A percentile compares a stretch with the other conserved stretches of the same genome.
Conservation (phyloP, 1,140 invertebrate genomes). For the Drosophila bocqueti region DNA sequence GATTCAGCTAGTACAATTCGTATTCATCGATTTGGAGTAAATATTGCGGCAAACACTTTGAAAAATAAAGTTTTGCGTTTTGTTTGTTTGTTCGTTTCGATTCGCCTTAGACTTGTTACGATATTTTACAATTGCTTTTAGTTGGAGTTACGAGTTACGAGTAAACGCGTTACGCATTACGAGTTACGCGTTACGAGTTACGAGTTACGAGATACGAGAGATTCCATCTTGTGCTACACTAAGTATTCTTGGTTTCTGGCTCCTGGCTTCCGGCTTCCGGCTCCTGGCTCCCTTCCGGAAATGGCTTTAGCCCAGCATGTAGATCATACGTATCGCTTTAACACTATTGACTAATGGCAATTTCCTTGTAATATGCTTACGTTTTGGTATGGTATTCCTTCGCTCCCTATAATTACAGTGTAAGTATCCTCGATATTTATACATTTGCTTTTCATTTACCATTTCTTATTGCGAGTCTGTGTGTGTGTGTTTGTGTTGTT, state of each 20-base stretch:
- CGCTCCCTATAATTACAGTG: constrained; percentile 39
- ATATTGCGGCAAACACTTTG: constrained; percentile 74
- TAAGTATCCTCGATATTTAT: constrained; percentile 49
- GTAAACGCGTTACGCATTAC: constrained; percentile 14
- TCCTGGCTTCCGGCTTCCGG: neutral
- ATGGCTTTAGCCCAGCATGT: constrained; percentile 27
- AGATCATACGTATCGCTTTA: constrained; percentile 64
- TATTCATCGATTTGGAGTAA: constrained; percentile 35
- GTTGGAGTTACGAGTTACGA: constrained; percentile 53
- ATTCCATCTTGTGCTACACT: constrained; percentile 53
- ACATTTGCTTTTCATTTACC: constrained; percentile 52
- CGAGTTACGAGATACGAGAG: constrained; percentile 44
- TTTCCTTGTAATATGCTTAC: constrained; percentile 70
- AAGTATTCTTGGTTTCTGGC: constrained; percentile 32
- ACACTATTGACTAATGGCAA: constrained; percentile 80
- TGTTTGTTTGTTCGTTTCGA: constrained; percentile 41
- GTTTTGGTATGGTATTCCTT: constrained; percentile 53
- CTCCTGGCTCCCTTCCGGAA: neutral
- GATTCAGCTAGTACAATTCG: constrained; percentile 64
- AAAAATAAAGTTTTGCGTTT: constrained; percentile 78
- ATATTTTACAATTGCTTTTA: constrained; percentile 82
- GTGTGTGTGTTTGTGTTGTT: constrained; percentile 9
- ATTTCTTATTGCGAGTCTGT: constrained; percentile 38
- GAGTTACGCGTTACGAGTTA: constrained; percentile 24
- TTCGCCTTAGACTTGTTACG: constrained; percentile 40